Percentiles rank a stretch among this genome's conserved stretches.
phyloP scores from a whole-genome alignment of 1,140 invertebrate species.

The Psix sp. region DNA sequence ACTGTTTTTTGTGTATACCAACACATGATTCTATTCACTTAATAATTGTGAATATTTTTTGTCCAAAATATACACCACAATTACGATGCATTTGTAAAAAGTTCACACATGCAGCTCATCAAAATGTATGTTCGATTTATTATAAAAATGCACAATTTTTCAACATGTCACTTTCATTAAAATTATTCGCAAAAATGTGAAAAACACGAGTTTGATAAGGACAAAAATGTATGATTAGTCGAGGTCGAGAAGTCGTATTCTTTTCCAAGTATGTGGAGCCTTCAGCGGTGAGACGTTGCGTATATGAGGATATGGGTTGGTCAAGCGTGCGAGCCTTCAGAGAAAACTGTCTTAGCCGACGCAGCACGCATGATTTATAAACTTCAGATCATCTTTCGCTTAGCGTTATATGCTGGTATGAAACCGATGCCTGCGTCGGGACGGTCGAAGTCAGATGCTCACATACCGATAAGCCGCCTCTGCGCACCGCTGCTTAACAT shows the following conservation, averaged over 20 bases:
- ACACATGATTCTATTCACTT: too few species aligned
- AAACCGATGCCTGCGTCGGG: slow-evolving; percentile 38
- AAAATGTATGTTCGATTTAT: too few species aligned
- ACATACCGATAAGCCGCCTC: slow-evolving; percentile 39
- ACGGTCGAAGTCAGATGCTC: slow-evolving; percentile 32
- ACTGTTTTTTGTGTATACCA: too few species aligned
- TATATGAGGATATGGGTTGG: slow-evolving; percentile 45
- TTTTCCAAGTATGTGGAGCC: slow-evolving; percentile 52
- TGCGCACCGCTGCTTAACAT: slow-evolving; percentile 24
- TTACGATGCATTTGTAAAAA: too few species aligned
- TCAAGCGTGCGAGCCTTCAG: slow-evolving; percentile 46
- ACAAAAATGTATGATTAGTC: too few species aligned
- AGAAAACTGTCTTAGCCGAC: slow-evolving; percentile 55
- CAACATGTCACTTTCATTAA: too few species aligned
- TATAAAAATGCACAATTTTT: too few species aligned
- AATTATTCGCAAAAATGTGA: too few species aligned
- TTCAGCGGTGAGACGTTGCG: slow-evolving; percentile 38
- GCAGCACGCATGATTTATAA: slow-evolving; percentile 61
- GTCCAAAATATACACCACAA: too few species aligned
- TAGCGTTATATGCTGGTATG: slow-evolving; percentile 40
- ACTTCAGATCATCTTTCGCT: slow-evolving; percentile 59
- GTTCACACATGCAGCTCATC: too few species aligned
- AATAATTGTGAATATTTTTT: too few species aligned
- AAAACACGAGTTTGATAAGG: too few species aligned
- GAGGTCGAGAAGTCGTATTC: slow-evolving; percentile 21